These are phyloP conservation scores for Ammodytes marinus DNA, from an alignment of 2,113 vertebrate genomes.

Conservation along the genomic window DNA sequence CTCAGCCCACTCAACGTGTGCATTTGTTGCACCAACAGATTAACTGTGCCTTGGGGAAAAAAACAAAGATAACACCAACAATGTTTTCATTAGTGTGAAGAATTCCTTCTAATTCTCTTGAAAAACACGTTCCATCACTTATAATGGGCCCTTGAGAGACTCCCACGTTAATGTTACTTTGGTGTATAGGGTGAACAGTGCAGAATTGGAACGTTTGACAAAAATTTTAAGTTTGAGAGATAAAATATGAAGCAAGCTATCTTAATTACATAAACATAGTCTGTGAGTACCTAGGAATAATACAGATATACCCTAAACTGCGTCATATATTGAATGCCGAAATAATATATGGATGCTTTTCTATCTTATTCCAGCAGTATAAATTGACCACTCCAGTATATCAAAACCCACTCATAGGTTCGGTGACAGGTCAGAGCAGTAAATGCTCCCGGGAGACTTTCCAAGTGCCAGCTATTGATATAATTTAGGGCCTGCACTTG, in stretches of 20 bases:
- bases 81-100: constrained; percentile 23
- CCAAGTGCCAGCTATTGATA: constrained; percentile 11
- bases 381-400: constrained; percentile 20
- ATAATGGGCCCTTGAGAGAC: neutral
- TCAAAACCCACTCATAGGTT: constrained; percentile 27
- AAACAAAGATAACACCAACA: constrained; percentile 31
- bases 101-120: constrained; percentile 35
- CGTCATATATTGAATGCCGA: neutral
- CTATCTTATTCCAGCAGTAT: constrained; percentile 7
- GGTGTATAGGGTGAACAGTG: neutral
- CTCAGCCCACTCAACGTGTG: constrained; percentile 1
- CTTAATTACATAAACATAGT: constrained; percentile 1
- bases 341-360: constrained; percentile 19
- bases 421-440: constrained; percentile 36
- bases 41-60: constrained; percentile 22
- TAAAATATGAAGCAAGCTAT: constrained; percentile 4
- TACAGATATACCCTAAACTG: neutral
- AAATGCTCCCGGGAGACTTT: constrained; percentile 35
- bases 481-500: constrained; percentile 52
- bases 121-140: constrained; percentile 30
- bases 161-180: neutral
- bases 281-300: neutral
- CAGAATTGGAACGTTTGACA: neutral
- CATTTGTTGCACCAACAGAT: constrained; percentile 35
- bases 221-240: neutral